Evolutionary conservation across 2,888 invertebrate species (phyloP), one percentile per base, ranked within the genome.

Genomic region (Agrotis ipsilon): DNA sequence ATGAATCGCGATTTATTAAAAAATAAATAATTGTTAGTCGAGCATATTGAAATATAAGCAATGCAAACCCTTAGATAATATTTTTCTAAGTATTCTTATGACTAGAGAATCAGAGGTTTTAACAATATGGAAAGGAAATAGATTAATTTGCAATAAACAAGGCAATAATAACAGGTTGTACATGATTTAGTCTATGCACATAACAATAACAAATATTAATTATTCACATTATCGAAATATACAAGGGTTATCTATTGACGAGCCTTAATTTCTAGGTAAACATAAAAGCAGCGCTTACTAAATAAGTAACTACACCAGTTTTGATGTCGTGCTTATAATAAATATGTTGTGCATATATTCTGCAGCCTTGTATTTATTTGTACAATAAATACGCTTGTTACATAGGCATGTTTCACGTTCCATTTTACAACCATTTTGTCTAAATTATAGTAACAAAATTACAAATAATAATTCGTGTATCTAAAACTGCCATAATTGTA

Each of bases 401-500:
- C 32, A 68, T 52, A 18, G 1, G 32, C 32, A 32, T 32, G 32
- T 32, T 32, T 39, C 48, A 57, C 51, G 21, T 57, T 59, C 39
- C 27, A 65, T 66, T 49, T 45, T 65, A 54, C 52, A 75, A 49
- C 19, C 43, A 27, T 58, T 52, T 62, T 72, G 48, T 58, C 32
- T 45, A 75, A 65, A 61, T 64, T 59, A 39, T 19, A 70, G 55
- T 24, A 24, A 49, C n/a, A n/a, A 57, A 46, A 27, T 54, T 54
- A 65, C 21, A 70, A 71, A 61, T 70, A 32, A 39, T 39, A 61
- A 60, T 52, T 68, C 66, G 65, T 61, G 19, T 70, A 60, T 59
- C 43, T 58, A 59, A 39, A 70, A 73, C 73, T 81, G 83, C 83
- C 81, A 75, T 83, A 64, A 57, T 7, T 59, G 3, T 65, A 59